These are phyloP conservation scores for Plecturocebus donacophilus DNA, from an alignment of 2,113 vertebrate genomes.

Conservation along the genomic window DNA sequence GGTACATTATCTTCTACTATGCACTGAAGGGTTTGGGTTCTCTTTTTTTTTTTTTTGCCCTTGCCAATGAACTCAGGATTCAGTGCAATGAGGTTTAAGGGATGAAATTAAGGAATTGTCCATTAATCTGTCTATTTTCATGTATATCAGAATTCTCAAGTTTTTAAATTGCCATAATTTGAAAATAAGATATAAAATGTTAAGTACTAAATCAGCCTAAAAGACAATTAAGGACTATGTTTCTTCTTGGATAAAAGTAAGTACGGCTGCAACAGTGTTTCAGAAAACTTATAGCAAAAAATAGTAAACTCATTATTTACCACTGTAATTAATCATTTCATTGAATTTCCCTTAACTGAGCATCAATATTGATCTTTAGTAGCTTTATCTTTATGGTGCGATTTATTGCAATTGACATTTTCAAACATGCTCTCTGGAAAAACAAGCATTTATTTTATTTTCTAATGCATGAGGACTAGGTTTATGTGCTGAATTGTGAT, in stretches of 20 bases:
- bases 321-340: background rate
- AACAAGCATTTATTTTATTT: background rate
- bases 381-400: background rate
- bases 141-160: background rate
- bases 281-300: background rate
- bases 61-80: background rate
- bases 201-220: background rate
- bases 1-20: background rate
- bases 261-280: background rate
- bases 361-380: background rate
- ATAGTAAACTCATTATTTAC: background rate
- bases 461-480: background rate
- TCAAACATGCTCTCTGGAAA: background rate
- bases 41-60: too few relatives aligned
- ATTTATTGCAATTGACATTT: background rate
- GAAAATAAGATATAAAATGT: background rate
- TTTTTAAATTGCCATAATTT: background rate
- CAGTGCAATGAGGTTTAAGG: background rate
- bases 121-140: background rate
- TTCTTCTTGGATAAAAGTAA: background rate
- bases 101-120: background rate
- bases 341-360: background rate
- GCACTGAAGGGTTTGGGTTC: background rate
- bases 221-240: background rate
- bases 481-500: background rate